phyloP scores from a whole-genome alignment of 2,113 vertebrate species.

The Desmodus rotundus region DNA sequence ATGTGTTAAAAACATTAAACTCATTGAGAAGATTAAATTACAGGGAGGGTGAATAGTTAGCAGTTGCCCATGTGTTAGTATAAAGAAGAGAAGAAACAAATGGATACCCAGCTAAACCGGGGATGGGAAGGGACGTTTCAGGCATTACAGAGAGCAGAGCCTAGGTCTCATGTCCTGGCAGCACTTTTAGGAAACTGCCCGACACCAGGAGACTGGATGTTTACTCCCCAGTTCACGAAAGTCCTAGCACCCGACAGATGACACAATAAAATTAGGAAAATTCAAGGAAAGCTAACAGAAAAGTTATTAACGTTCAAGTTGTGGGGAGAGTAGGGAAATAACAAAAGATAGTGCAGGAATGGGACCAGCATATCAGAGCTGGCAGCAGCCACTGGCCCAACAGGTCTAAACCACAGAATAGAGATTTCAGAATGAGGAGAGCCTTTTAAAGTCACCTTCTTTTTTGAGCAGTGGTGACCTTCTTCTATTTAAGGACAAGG shows the following conservation, averaged over 20 bases:
- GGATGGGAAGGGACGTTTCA: not conserved
- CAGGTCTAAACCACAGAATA: not conserved
- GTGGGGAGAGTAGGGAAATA: not conserved
- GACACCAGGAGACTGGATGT: not conserved
- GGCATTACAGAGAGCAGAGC: accelerated
- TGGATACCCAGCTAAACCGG: not conserved
- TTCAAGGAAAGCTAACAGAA: not conserved
- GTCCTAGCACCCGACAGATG: not conserved
- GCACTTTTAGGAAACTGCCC: not conserved
- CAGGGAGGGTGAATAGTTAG: not conserved
- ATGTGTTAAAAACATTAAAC: not conserved
- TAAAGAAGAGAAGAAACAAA: not conserved
- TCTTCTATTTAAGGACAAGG: not conserved
- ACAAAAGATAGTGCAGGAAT: not conserved
- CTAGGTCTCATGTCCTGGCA: not conserved
- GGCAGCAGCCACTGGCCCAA: not conserved
- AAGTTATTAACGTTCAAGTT: not conserved
- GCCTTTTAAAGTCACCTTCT: not conserved
- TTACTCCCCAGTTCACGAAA: not conserved
- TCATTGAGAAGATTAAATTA: not conserved
- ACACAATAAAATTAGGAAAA: not conserved
- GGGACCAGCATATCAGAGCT: not conserved
- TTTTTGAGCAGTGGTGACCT: not conserved
- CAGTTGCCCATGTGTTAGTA: not conserved
- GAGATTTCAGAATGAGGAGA: not conserved